Base-by-base conservation (phyloP, 2,888 invertebrate species). In the Meliscaeva auricollis region DNA sequence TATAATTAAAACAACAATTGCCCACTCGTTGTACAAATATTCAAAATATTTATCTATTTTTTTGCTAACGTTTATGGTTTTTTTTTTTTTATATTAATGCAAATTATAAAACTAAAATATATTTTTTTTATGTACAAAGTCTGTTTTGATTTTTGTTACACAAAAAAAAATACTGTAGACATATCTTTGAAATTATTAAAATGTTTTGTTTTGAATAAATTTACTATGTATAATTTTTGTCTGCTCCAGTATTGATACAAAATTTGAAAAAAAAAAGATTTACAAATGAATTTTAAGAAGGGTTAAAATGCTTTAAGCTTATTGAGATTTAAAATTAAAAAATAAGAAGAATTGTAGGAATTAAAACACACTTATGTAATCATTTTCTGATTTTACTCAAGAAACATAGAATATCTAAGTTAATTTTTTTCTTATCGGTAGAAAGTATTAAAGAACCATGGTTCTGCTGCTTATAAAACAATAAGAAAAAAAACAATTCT, bases 101-200 rank as follows among this genome's bases (percentile, higher is more conserved):
- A 26, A 26, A 26, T 26, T 26, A n/a, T 35, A 35, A 35, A 11
- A 38, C 13, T 38, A n/a, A n/a, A n/a, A n/a, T n/a, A n/a, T n/a
- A n/a, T 6, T 38, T 9, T 8, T 38, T 38, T 38, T 9, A 9
- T 38, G 38, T 38, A 38, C 38, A 38, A 38, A 38, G 38, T 9
- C 2, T 26, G 4, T 26, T 26, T 26, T 26, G 2, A 26, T 26
- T 38, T 38, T 38, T n/a, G n/a, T 9, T 38, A 38, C 9, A 0
- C 38, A 38, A 11, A 11, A 8, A 38, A 6, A 38, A 11, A 11
- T 11, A 9, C n/a, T n/a, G 7, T 50, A 50, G 17, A 66, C 32
- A 66, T 66, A 66, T 66, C 66, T 35, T 50, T 50, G 35, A 22
- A 50, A 22, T 50, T 66, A 50, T 66, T 48, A 66, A 66, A 66